These are phyloP conservation scores for Poeciliopsis turrubarensis DNA, from an alignment of 2,113 vertebrate genomes.

Conservation along the genomic window DNA sequence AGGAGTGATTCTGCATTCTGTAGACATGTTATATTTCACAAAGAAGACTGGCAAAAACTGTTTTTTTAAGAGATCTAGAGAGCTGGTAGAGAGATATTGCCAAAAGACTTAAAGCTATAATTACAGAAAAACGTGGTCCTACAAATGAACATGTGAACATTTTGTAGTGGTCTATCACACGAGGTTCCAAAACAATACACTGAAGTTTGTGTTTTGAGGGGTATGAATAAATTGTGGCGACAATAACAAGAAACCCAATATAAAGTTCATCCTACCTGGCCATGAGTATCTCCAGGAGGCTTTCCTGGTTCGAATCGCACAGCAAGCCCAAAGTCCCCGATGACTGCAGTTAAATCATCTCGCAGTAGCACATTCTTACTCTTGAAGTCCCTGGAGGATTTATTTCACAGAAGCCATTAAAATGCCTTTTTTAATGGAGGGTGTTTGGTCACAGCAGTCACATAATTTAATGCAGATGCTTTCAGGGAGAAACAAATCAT, in stretches of 20 bases:
- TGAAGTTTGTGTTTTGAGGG: too few species aligned
- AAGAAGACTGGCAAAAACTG: too few species aligned
- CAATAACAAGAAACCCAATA: neutral
- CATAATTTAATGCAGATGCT: neutral
- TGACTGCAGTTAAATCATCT: conserved; percentile 91
- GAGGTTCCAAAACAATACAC: too few species aligned
- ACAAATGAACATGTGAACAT: too few species aligned
- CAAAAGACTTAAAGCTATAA: too few species aligned
- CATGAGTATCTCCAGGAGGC: conserved; percentile 95
- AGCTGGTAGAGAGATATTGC: too few species aligned
- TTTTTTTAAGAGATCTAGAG: too few species aligned
- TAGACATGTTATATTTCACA: too few species aligned
- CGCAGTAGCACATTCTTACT: conserved; percentile 98
- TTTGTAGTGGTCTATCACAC: too few species aligned
- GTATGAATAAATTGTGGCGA: too few species aligned
- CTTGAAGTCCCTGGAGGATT: conserved; percentile 92
- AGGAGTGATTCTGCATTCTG: too few species aligned
- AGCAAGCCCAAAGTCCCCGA: conserved; percentile 96
- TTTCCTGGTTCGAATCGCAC: conserved; percentile 97
- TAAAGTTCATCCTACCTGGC: conserved; percentile 84
- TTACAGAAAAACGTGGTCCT: too few species aligned
- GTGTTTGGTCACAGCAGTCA: conserved; percentile 15
- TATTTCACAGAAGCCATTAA: conserved; percentile 13
- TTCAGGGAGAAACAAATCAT: neutral
- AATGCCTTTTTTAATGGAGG: neutral